A percentile compares a stretch with the other conserved stretches of the same genome.
Evolutionary conservation across 2,888 invertebrate species (phyloP).

Genomic region (Caenorhabditis angaria): DNA sequence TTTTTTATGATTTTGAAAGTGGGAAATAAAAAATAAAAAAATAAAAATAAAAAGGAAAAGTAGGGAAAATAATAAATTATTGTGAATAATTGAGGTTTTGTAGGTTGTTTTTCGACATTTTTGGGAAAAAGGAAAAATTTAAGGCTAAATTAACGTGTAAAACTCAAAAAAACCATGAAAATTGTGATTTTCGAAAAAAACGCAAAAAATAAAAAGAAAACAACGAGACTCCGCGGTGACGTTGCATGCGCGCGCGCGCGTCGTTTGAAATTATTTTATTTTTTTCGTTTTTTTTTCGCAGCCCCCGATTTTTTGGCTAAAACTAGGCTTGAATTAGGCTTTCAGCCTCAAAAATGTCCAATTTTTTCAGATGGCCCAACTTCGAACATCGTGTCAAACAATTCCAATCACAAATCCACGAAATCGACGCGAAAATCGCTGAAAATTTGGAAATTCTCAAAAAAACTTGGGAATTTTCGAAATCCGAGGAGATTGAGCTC

Average conservation of each 20-base stretch:
- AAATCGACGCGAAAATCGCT: slow-evolving; percentile 20
- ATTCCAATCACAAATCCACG: slow-evolving; percentile 21
- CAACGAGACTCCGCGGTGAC: no score
- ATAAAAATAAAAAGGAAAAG: not conserved
- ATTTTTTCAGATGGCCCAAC: slow-evolving; percentile 28
- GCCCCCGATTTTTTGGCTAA: not conserved
- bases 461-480: no score
- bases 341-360: not conserved
- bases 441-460: slow-evolving; percentile 23
- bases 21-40: no score
- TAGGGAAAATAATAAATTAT: not conserved
- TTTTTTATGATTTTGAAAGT: no score
- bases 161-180: no score
- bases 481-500: slow-evolving; percentile 25
- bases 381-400: slow-evolving; percentile 35
- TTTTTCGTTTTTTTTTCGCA: not conserved
- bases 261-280: no score
- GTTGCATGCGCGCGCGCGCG: no score
- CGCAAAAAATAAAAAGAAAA: no score
- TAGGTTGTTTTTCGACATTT: not conserved
- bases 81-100: not conserved
- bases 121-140: no score
- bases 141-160: no score
- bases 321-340: no score
- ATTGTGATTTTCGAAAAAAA: no score